These are phyloP conservation scores for Loris lydekkerianus DNA, from an alignment of 2,797 vertebrate species.

Conservation along the genomic window DNA sequence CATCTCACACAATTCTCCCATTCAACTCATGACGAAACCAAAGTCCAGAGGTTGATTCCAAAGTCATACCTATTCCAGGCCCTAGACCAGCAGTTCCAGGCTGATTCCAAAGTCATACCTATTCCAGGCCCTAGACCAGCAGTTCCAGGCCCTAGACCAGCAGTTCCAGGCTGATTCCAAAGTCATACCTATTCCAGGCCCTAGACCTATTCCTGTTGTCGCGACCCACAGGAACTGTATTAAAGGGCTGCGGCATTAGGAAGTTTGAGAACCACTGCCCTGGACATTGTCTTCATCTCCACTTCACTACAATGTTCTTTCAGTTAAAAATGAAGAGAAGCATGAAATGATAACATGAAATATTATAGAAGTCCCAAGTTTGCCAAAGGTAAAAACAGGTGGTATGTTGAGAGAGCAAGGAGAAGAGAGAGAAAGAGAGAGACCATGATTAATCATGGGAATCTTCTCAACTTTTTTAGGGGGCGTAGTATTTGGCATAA, in stretches of 20 bases:
- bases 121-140: too few species aligned
- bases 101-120: not conserved
- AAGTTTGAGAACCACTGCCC: too few species aligned
- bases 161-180: not conserved
- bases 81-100: too few species aligned
- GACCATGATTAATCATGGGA: not conserved
- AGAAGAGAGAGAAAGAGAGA: not conserved
- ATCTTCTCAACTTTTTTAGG: not conserved
- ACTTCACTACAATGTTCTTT: not conserved
- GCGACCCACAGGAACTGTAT: too few species aligned
- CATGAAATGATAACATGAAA: not conserved
- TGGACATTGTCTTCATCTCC: not conserved
- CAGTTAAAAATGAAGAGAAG: not conserved
- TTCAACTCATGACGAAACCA: not conserved
- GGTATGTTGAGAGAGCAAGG: not conserved
- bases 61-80: too few species aligned
- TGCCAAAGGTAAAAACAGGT: slow-evolving; percentile 3
- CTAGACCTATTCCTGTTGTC: too few species aligned
- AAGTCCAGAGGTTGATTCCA: not conserved
- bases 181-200: not conserved
- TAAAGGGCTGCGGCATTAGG: too few species aligned
- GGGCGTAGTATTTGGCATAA: not conserved
- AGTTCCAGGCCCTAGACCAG: too few species aligned
- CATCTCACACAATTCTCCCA: not conserved
- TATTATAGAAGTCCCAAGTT: not conserved